Conservation (phyloP, 1,140 invertebrate genomes). For the Eriosoma lanigerum region DNA sequence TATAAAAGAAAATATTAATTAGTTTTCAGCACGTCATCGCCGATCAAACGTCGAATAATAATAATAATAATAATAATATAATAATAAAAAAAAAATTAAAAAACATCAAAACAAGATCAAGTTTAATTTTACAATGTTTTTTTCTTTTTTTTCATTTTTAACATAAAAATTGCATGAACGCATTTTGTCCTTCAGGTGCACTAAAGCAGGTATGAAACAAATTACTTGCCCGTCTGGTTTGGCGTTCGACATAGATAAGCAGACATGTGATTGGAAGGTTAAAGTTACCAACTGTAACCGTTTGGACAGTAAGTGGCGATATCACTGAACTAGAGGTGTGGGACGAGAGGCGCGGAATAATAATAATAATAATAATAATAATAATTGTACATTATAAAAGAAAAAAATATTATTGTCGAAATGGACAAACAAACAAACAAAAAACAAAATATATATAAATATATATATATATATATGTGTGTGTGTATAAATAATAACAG, state of each 20-base stretch:
- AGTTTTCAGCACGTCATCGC: constrained; percentile 31
- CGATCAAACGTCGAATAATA: constrained; percentile 34
- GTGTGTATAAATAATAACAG: too few relatives aligned
- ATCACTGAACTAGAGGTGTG: constrained; percentile 47
- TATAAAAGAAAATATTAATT: constrained; percentile 43
- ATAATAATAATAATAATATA: too few relatives aligned
- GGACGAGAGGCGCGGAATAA: constrained; percentile 41
- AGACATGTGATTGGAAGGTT: constrained; percentile 96
- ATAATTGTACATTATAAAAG: constrained; percentile 21
- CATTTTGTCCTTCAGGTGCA: constrained; percentile 70
- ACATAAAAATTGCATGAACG: constrained; percentile 47
- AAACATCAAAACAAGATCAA: background rate
- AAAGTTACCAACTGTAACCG: constrained; percentile 95
- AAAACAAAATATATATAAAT: too few relatives aligned
- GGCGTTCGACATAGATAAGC: constrained; percentile 94
- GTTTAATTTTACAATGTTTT: constrained; percentile 21
- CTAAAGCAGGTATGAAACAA: constrained; percentile 88
- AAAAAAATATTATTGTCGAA: too few relatives aligned
- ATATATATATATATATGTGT: too few relatives aligned
- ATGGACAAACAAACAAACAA: too few relatives aligned
- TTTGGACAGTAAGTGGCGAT: constrained; percentile 86
- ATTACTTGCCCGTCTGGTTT: constrained; percentile 91
- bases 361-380: too few relatives aligned
- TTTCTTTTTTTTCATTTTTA: constrained; percentile 42
- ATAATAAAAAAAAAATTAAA: too few relatives aligned